Percentiles rank a stretch among this genome's conserved stretches.
Evolutionary conservation across 2,797 vertebrate genomes (phyloP).

Genomic region (Xyrichtys novacula): DNA sequence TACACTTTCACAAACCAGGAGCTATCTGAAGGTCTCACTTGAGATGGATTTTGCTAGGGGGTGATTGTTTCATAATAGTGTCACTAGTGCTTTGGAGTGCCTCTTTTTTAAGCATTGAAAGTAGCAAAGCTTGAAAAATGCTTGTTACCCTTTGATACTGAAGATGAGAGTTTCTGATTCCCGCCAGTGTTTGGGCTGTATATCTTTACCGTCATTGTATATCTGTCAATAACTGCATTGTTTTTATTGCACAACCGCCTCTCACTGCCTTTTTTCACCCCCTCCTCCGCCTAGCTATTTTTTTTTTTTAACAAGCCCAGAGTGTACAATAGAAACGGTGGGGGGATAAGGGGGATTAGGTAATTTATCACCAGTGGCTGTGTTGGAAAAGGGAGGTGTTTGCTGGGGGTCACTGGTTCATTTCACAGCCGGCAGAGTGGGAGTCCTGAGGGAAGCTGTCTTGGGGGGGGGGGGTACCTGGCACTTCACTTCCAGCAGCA

Average conservation of each 20-base stretch:
- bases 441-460: slow-evolving; percentile 65
- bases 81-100: slow-evolving; percentile 27
- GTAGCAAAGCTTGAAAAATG: too few relatives aligned
- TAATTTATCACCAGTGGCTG: slow-evolving; percentile 77
- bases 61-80: slow-evolving; percentile 32
- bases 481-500: slow-evolving; percentile 38
- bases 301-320: slow-evolving; percentile 58
- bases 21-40: slow-evolving; percentile 22
- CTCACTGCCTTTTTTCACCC: slow-evolving; percentile 37
- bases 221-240: slow-evolving; percentile 48
- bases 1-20: slow-evolving; percentile 10
- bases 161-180: slow-evolving; percentile 31
- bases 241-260: slow-evolving; percentile 32
- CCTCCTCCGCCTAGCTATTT: slow-evolving; percentile 35
- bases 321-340: slow-evolving; percentile 63
- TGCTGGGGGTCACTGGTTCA: slow-evolving; percentile 67
- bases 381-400: slow-evolving; percentile 64
- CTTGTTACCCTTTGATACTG: slow-evolving; percentile 17
- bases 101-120: slow-evolving; percentile 14
- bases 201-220: slow-evolving; percentile 50
- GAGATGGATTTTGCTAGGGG: slow-evolving; percentile 13
- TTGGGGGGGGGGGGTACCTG: slow-evolving; percentile 56
- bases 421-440: slow-evolving; percentile 60
- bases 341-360: slow-evolving; percentile 60
- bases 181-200: slow-evolving; percentile 48